Percentiles rank a stretch among this genome's conserved stretches.
These are phyloP conservation scores for Amniataba percoides DNA, from an alignment of 2,797 vertebrate genomes.

Conservation along the genomic window DNA sequence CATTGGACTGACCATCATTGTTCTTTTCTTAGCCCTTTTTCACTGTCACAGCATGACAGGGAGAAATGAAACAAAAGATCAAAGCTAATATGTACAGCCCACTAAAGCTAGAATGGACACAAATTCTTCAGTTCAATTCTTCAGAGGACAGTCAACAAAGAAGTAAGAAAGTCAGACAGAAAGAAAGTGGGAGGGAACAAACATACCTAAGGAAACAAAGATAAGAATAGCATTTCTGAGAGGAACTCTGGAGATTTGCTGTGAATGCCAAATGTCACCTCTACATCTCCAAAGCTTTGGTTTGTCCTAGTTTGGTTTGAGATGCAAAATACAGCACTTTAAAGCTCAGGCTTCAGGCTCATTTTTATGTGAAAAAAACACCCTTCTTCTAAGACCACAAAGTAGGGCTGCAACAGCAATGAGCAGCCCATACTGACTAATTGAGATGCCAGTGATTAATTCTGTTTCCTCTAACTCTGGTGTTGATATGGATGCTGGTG, in stretches of 20 bases:
- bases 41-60: not conserved
- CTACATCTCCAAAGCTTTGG: slow-evolving; percentile 64
- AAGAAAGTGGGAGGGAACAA: slow-evolving; percentile 45
- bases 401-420: slow-evolving; percentile 15
- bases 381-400: not conserved
- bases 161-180: slow-evolving; percentile 25
- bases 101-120: slow-evolving; percentile 9
- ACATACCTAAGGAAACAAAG: slow-evolving; percentile 58
- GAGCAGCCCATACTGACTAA: not conserved
- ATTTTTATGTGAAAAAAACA: slow-evolving; percentile 27
- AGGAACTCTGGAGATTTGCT: slow-evolving; percentile 73
- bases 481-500: not conserved
- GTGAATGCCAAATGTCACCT: slow-evolving; percentile 77
- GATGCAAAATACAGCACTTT: slow-evolving; percentile 56
- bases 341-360: slow-evolving; percentile 39
- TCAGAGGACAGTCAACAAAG: slow-evolving; percentile 24
- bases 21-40: not conserved
- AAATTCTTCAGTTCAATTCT: slow-evolving; percentile 23
- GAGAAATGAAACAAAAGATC: not conserved
- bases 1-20: not conserved
- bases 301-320: slow-evolving; percentile 72
- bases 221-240: slow-evolving; percentile 69
- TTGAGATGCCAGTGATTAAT: slow-evolving; percentile 17
- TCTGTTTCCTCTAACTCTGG: not conserved
- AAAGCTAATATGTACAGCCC: not conserved